Conservation (phyloP, 2,113 vertebrate species). For the Rhabdomys dilectus region DNA sequence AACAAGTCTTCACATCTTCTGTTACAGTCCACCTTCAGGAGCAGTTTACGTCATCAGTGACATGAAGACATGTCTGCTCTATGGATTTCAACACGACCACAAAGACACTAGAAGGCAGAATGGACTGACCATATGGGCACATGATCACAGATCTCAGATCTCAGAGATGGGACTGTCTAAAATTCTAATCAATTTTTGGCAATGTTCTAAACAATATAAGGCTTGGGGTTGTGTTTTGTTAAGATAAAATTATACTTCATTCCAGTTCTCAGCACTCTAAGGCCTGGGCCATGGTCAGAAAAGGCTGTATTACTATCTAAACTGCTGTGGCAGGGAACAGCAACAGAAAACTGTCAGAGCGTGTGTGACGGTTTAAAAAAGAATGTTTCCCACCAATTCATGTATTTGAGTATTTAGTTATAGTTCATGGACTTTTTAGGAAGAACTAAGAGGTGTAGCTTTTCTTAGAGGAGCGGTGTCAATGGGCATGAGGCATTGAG, state of each 20-base stretch:
- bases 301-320: neutral
- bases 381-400: neutral
- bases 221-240: neutral
- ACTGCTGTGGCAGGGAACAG: neutral
- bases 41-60: neutral
- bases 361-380: neutral
- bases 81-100: neutral
- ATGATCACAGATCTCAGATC: no score
- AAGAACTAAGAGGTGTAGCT: neutral
- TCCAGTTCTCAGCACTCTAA: neutral
- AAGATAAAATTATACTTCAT: neutral
- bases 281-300: neutral
- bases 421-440: neutral
- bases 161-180: neutral
- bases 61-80: neutral
- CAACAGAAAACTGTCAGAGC: neutral
- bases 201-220: conserved; percentile 17
- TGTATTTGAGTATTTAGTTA: no score
- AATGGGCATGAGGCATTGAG: neutral
- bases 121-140: neutral
- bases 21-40: neutral
- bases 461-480: neutral
- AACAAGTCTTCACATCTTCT: neutral
- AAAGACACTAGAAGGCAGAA: neutral
- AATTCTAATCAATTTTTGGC: neutral